Evolutionary conservation across 1,140 invertebrate genomes (phyloP).

Genomic region (Drosophila pachea): DNA sequence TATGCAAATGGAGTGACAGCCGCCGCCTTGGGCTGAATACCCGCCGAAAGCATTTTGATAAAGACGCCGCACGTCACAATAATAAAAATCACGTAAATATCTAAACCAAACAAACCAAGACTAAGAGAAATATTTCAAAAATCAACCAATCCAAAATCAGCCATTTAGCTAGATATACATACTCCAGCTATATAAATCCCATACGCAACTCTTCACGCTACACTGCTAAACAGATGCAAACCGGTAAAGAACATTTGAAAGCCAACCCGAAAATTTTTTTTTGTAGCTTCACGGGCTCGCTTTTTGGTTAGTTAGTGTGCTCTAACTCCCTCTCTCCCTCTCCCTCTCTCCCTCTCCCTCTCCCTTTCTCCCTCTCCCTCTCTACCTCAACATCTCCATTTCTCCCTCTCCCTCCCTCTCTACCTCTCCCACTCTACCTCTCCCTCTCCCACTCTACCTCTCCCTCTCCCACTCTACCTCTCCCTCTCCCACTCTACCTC

Average conservation of each 20-base stretch:
- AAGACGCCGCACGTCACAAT: constrained; percentile 60
- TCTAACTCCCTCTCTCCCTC: constrained; percentile 10
- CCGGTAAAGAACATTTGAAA: constrained; percentile 50
- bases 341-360: constrained; percentile 19
- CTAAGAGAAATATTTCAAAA: constrained; percentile 8
- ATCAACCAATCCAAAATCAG: neutral
- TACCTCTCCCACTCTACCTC: neutral
- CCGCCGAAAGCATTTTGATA: constrained; percentile 30
- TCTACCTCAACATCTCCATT: too few species aligned
- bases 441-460: constrained; percentile 8
- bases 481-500: neutral
- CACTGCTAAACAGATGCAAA: constrained; percentile 67
- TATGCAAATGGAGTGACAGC: constrained; percentile 51
- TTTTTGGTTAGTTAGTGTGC: constrained; percentile 9
- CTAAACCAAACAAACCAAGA: constrained; percentile 37
- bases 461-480: too few species aligned
- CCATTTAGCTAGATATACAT: constrained; percentile 1
- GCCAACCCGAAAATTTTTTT: constrained; percentile 6
- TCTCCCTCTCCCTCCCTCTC: too few species aligned
- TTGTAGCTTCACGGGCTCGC: constrained; percentile 27
- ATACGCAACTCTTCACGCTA: constrained; percentile 61
- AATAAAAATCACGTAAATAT: constrained; percentile 56
- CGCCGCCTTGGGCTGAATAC: constrained; percentile 25
- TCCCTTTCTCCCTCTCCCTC: constrained; percentile 9
- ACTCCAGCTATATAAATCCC: neutral